phyloP scores from a whole-genome alignment of 2,113 vertebrate genomes.

The Mus spicilegus region DNA sequence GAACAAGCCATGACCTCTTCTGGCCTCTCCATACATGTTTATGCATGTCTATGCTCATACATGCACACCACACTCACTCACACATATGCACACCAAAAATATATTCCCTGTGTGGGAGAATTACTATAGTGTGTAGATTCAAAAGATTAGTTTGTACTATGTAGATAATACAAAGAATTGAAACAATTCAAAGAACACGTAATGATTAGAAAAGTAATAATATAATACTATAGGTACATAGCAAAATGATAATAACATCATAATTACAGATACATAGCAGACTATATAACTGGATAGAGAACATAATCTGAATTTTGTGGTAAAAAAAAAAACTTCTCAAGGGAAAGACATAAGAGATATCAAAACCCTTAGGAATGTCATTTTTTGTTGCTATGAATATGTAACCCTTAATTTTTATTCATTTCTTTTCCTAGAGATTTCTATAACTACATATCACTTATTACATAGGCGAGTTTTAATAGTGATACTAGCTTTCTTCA shows the following conservation, averaged over 20 bases:
- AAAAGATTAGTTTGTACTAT: neutral
- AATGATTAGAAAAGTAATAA: neutral
- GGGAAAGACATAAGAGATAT: neutral
- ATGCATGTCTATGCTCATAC: neutral
- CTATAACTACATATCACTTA: neutral
- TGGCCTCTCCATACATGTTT: too few species aligned
- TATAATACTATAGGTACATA: too few species aligned
- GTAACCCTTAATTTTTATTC: neutral
- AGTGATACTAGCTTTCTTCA: neutral
- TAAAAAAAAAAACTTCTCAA: neutral
- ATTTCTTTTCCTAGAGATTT: neutral
- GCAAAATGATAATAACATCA: neutral
- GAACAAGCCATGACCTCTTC: neutral
- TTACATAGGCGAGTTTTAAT: neutral
- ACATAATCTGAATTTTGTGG: neutral
- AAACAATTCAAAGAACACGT: conserved; percentile 10
- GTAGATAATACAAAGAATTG: neutral
- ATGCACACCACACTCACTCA: neutral
- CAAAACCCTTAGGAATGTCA: neutral
- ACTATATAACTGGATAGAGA: neutral
- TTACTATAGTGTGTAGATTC: neutral
- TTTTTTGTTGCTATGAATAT: conserved; percentile 9
- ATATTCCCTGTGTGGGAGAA: neutral
- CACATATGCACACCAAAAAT: neutral
- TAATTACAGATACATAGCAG: neutral